A percentile compares a stretch with the other conserved stretches of the same genome.
These are phyloP conservation scores for Odocoileus virginianus DNA, from an alignment of 2,113 vertebrate species.

Conservation along the genomic window DNA sequence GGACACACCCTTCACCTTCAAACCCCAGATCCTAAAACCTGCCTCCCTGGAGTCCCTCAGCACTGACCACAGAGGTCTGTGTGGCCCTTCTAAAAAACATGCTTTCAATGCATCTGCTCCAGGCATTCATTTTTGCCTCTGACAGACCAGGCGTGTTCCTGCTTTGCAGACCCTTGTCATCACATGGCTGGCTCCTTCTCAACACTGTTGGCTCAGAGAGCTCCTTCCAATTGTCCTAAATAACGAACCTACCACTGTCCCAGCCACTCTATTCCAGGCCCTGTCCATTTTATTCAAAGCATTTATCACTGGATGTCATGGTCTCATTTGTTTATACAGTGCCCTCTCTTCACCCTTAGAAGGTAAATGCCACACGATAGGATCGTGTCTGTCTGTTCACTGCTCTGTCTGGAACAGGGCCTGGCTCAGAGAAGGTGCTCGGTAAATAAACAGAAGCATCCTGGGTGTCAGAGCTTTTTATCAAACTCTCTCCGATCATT, in stretches of 20 bases:
- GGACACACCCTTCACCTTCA: background rate
- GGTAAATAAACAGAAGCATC: background rate
- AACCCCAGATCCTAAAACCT: background rate
- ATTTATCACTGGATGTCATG: background rate
- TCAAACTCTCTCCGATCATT: background rate
- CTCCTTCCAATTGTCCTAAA: background rate
- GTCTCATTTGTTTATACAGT: background rate
- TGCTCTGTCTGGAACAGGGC: background rate
- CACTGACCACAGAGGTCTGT: background rate
- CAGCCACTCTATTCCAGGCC: background rate
- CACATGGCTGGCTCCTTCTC: background rate
- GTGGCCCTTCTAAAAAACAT: background rate
- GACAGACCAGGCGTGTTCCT: background rate
- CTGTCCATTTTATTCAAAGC: background rate
- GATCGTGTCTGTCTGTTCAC: background rate
- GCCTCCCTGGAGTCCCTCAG: background rate
- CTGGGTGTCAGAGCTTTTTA: background rate
- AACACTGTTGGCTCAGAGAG: background rate
- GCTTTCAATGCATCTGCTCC: background rate
- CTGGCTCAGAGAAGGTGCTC: background rate
- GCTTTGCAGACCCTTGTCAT: no score
- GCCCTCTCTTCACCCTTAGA: background rate
- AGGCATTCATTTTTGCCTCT: background rate
- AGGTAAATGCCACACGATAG: background rate
- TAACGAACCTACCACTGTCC: rapidly evolving